phyloP scores from a whole-genome alignment of 2,797 vertebrate species.

The Sebastes diaconus region DNA sequence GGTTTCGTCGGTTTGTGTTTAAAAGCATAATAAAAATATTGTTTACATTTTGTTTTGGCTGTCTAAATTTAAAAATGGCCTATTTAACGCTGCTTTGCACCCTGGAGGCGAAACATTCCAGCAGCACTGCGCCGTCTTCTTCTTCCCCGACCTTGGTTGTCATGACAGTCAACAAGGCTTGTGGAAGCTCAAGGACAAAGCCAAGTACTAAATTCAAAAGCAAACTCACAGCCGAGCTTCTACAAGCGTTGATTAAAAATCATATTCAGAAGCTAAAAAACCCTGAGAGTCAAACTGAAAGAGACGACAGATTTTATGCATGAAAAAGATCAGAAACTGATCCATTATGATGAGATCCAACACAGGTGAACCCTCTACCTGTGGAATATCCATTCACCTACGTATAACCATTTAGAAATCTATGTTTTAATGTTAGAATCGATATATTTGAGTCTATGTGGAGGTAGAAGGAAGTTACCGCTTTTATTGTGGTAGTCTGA shows the following conservation, averaged over 20 bases:
- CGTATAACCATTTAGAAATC: too few relatives aligned
- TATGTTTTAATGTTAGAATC: too few relatives aligned
- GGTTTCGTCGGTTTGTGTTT: too few relatives aligned
- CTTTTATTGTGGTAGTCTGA: too few relatives aligned
- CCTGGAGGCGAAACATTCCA: constrained; percentile 23
- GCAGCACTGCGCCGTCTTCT: constrained; percentile 23
- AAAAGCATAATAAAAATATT: background rate
- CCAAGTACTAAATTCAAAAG: background rate
- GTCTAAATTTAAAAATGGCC: background rate
- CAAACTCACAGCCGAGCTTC: background rate
- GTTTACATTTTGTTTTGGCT: background rate
- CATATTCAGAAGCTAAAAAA: background rate
- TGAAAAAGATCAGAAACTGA: background rate
- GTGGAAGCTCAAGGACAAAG: constrained; percentile 33
- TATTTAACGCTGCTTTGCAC: background rate
- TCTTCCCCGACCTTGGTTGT: constrained; percentile 45
- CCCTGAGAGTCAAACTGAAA: background rate
- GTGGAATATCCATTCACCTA: background rate
- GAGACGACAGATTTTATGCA: background rate
- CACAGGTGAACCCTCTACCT: background rate
- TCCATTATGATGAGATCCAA: background rate
- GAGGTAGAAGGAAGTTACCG: too few relatives aligned
- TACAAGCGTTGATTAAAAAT: background rate
- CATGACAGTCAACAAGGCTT: constrained; percentile 38
- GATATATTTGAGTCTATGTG: too few relatives aligned